Percentiles rank a stretch among this genome's conserved stretches.
These are phyloP conservation scores for Corythornis leucogaster DNA, from an alignment of 2,797 vertebrate genomes.

Conservation along the genomic window DNA sequence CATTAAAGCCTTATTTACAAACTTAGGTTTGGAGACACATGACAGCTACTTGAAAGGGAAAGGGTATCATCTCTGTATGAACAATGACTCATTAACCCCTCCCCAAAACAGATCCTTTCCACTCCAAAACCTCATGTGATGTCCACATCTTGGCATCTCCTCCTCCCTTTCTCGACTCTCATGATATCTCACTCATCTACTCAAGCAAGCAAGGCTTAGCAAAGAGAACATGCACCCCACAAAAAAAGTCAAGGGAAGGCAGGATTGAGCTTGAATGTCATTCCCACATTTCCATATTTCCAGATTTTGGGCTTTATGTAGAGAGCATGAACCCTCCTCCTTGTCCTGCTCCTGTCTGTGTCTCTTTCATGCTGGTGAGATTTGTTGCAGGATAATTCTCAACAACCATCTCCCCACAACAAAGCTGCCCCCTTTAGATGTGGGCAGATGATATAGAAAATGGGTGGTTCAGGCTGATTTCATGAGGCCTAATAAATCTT, in stretches of 20 bases:
- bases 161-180: not conserved
- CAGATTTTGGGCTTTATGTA: constrained; percentile 71
- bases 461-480: constrained; percentile 86
- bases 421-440: constrained; percentile 80
- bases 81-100: not conserved
- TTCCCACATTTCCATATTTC: constrained; percentile 75
- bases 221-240: not conserved
- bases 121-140: not conserved
- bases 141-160: not conserved
- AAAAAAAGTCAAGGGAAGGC: constrained; percentile 5
- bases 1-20: not conserved
- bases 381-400: constrained; percentile 84
- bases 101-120: not conserved
- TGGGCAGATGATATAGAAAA: constrained; percentile 87
- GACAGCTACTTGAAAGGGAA: not conserved
- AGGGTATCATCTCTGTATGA: not conserved
- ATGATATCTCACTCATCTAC: not conserved
- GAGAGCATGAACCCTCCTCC: constrained; percentile 62
- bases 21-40: not conserved
- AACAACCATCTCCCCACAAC: constrained; percentile 77
- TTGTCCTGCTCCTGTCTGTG: not conserved
- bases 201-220: not conserved
- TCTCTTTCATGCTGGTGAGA: constrained; percentile 73
- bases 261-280: not conserved
- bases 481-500: constrained; percentile 94